Evolutionary conservation across 2,888 invertebrate species (phyloP).

Genomic region (Microctonus aethiopoides): DNA sequence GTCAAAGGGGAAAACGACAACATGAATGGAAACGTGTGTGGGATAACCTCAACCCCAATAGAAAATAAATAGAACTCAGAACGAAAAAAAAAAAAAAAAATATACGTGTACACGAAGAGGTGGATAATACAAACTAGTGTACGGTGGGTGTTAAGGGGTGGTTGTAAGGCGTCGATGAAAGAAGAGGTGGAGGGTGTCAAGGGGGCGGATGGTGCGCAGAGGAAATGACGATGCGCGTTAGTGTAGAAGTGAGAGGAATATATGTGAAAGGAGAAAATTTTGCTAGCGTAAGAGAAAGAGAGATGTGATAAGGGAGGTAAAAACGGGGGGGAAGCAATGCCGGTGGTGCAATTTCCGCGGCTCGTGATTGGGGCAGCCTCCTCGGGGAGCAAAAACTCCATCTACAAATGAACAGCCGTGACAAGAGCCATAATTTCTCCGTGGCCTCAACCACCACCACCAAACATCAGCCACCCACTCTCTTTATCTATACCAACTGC

Average conservation of each 20-base stretch:
- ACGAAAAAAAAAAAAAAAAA: slow-evolving; percentile 1
- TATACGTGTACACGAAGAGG: no score
- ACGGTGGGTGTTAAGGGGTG: slow-evolving; percentile 9
- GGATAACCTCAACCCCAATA: no score
- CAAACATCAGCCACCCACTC: neutral
- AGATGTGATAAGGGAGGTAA: slow-evolving; percentile 41
- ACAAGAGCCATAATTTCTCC: slow-evolving; percentile 77
- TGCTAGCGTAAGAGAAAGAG: slow-evolving; percentile 24
- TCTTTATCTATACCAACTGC: neutral
- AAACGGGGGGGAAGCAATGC: slow-evolving; percentile 48
- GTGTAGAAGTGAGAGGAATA: slow-evolving; percentile 36
- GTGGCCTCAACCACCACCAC: slow-evolving; percentile 56
- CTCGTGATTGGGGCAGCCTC: slow-evolving; percentile 76
- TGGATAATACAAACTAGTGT: neutral
- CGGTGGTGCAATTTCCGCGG: slow-evolving; percentile 74
- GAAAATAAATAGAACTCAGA: no score
- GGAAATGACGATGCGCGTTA: slow-evolving; percentile 19
- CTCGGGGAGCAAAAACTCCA: slow-evolving; percentile 76
- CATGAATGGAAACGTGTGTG: no score
- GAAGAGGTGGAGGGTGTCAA: slow-evolving; percentile 36
- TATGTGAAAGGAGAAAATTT: neutral
- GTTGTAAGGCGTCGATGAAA: slow-evolving; percentile 50
- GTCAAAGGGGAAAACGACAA: neutral
- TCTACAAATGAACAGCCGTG: slow-evolving; percentile 79
- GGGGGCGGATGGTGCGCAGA: slow-evolving; percentile 34